These are phyloP conservation scores for Scaptomyza cyrtandrae DNA, from an alignment of 2,888 invertebrate species.

Conservation along the genomic window DNA sequence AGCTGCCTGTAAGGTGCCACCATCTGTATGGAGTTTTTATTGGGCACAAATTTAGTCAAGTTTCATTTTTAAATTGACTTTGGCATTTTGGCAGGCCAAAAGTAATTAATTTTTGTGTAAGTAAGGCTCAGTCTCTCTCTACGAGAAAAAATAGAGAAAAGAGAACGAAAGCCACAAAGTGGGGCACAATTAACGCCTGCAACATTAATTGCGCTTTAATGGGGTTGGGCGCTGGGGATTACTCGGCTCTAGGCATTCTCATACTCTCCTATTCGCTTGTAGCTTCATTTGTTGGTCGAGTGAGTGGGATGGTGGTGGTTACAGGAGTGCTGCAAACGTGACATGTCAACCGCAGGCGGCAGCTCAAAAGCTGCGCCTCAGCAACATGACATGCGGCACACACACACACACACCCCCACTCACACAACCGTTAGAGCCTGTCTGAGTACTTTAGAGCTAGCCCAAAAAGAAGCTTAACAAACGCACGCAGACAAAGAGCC, in stretches of 20 bases:
- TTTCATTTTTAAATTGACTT: slow-evolving; percentile 45
- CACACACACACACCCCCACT: slow-evolving; percentile 28
- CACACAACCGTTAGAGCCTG: slow-evolving; percentile 33
- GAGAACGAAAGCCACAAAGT: slow-evolving; percentile 20
- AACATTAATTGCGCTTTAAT: slow-evolving; percentile 75
- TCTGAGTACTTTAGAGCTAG: no score
- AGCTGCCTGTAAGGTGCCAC: no score
- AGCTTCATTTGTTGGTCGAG: slow-evolving; percentile 3
- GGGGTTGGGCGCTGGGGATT: slow-evolving; percentile 20
- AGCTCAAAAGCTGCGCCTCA: slow-evolving; percentile 66
- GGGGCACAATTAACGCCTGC: slow-evolving; percentile 66
- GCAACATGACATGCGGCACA: slow-evolving; percentile 49
- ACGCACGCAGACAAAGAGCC: slow-evolving; percentile 34
- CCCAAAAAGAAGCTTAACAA: slow-evolving; percentile 71
- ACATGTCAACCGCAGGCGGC: slow-evolving; percentile 74
- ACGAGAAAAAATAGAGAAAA: slow-evolving; percentile 1
- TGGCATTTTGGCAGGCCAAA: slow-evolving; percentile 41
- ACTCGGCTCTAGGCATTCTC: slow-evolving; percentile 4
- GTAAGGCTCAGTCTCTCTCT: slow-evolving; percentile 9
- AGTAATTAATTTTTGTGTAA: slow-evolving; percentile 66
- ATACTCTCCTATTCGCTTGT: slow-evolving; percentile 31
- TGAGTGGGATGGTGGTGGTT: slow-evolving; percentile 15
- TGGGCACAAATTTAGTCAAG: not conserved
- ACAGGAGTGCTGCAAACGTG: slow-evolving; percentile 44
- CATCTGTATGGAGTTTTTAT: not conserved